These are phyloP conservation scores for Sardinella longiceps DNA, from an alignment of 2,797 vertebrate genomes.

Conservation along the genomic window DNA sequence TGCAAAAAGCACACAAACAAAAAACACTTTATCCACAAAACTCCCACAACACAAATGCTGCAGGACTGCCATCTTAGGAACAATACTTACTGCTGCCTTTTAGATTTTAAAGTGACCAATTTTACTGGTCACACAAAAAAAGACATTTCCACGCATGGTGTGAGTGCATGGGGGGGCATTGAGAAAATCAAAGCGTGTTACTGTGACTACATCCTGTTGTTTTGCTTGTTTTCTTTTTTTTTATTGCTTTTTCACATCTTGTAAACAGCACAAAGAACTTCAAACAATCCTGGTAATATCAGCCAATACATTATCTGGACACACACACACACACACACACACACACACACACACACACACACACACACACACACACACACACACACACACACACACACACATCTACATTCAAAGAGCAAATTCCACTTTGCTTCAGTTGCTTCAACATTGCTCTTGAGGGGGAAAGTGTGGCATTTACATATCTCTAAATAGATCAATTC, in stretches of 20 bases:
- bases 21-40: too few relatives aligned
- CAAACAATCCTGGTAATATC: not conserved
- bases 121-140: too few relatives aligned
- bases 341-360: conserved; percentile 6
- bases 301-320: not conserved
- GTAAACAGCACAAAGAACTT: not conserved
- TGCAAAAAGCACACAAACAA: not conserved
- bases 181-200: not conserved
- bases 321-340: not conserved
- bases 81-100: not conserved
- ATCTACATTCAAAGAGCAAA: conserved; percentile 11
- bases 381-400: conserved; percentile 12
- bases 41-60: too few relatives aligned
- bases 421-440: conserved; percentile 7
- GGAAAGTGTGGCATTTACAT: conserved; percentile 27
- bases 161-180: not conserved
- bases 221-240: not conserved
- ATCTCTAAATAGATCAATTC: conserved; percentile 42
- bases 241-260: not conserved
- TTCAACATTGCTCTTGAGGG: not conserved
- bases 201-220: not conserved
- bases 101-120: too few relatives aligned
- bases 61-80: too few relatives aligned
- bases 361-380: conserved; percentile 20
- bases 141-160: too few relatives aligned